phyloP scores from a whole-genome alignment of 2,797 vertebrate species.

The Discoglossus pictus region DNA sequence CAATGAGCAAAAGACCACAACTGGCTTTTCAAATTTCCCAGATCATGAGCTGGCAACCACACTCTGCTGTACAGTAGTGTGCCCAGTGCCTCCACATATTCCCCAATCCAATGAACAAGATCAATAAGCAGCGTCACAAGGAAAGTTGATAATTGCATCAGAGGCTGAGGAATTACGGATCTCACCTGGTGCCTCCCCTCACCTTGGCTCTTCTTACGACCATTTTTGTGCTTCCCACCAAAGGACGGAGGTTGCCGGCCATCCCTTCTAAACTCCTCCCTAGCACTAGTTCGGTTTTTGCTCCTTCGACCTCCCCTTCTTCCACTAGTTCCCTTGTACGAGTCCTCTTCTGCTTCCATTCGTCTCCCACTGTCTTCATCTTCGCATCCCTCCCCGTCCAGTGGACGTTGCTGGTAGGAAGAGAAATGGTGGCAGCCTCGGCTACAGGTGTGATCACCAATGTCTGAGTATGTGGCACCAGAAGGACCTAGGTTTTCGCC shows the following conservation, averaged over 20 bases:
- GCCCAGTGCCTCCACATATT: conserved; percentile 76
- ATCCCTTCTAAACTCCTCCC: conserved; percentile 38
- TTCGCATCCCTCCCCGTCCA: conserved; percentile 57
- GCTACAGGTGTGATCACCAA: conserved; percentile 19
- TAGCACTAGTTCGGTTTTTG: conserved; percentile 48
- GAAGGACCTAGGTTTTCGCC: neutral
- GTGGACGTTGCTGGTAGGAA: conserved; percentile 27
- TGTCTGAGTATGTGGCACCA: conserved; percentile 31
- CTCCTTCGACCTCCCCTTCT: conserved; percentile 61
- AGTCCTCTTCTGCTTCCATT: conserved; percentile 39
- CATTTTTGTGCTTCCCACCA: conserved; percentile 74
- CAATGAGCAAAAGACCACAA: conserved; percentile 55
- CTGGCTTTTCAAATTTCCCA: conserved; percentile 71
- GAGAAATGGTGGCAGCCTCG: conserved; percentile 37
- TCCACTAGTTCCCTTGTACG: conserved; percentile 50
- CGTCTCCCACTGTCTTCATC: conserved; percentile 52
- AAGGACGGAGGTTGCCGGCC: conserved; percentile 62
- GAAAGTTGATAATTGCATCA: conserved; percentile 76
- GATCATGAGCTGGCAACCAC: conserved; percentile 70
- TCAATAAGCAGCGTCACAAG: conserved; percentile 83
- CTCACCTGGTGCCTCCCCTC: conserved; percentile 56
- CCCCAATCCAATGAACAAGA: conserved; percentile 80
- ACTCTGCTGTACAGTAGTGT: conserved; percentile 76
- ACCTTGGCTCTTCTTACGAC: conserved; percentile 64
- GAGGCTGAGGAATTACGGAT: conserved; percentile 55